phyloP scores from a whole-genome alignment of 2,888 invertebrate species.

The Macrophya annulata region DNA sequence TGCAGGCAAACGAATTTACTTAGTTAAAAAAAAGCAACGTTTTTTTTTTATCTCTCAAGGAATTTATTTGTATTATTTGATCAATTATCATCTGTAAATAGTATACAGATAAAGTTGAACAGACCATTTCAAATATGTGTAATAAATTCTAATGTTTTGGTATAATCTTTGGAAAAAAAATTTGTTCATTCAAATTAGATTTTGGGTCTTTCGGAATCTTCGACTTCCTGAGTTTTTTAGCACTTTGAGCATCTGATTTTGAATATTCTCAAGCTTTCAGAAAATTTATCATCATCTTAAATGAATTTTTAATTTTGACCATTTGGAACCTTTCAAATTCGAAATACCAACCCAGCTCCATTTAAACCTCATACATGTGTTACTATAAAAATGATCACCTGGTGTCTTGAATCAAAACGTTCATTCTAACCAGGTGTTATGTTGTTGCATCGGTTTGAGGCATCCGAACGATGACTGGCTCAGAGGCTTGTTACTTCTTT shows the following conservation, averaged over 20 bases:
- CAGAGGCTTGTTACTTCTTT: neutral
- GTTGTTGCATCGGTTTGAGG: neutral
- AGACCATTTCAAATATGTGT: neutral
- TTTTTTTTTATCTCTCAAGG: conserved; percentile 5
- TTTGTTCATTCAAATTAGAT: neutral
- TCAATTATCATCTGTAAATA: neutral
- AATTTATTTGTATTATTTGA: neutral
- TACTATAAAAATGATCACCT: neutral
- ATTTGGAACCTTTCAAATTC: no score
- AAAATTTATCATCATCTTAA: no score
- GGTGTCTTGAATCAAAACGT: conserved; percentile 5
- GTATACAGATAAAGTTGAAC: neutral
- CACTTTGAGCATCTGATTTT: no score
- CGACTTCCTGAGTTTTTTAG: no score
- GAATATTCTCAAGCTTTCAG: no score
- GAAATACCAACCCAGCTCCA: no score
- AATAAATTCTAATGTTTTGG: neutral
- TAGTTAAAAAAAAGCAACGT: neutral
- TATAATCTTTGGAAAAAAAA: neutral
- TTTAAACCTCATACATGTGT: neutral
- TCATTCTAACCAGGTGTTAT: conserved; percentile 3
- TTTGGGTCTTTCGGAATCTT: no score
- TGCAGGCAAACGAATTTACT: neutral
- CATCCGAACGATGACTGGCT: neutral
- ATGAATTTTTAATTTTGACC: no score